These are phyloP conservation scores for Syrphus vitripennis DNA, from an alignment of 2,888 invertebrate genomes.

Conservation along the genomic window DNA sequence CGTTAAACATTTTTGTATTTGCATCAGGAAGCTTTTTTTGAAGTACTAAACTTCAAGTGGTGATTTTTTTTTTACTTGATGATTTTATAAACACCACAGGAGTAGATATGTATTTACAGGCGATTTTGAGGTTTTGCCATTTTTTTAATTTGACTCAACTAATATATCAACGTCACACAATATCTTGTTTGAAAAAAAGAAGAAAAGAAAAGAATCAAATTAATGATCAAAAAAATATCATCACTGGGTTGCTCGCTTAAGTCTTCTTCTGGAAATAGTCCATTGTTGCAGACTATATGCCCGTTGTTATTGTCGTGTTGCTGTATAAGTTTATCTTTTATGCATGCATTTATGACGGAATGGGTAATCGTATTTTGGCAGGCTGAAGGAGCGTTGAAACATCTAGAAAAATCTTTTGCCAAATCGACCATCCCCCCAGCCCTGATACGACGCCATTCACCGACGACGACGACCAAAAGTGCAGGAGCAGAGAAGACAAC, in stretches of 20 bases:
- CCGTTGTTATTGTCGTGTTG: conserved; percentile 3
- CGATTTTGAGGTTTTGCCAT: neutral
- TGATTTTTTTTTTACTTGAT: too few species aligned
- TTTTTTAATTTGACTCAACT: neutral
- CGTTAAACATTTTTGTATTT: too few species aligned
- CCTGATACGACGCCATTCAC: too few species aligned
- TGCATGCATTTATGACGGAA: conserved; percentile 54
- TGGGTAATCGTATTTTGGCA: conserved; percentile 62
- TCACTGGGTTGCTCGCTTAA: neutral
- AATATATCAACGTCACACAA: conserved; percentile 2
- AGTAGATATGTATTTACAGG: too few species aligned
- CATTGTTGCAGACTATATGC: conserved; percentile 13
- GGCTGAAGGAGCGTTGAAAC: conserved; percentile 35
- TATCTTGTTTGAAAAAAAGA: neutral
- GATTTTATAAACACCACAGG: too few species aligned
- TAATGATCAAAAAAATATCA: conserved; percentile 12
- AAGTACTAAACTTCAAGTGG: too few species aligned
- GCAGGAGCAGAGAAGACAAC: neutral
- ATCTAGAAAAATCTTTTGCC: conserved; percentile 47
- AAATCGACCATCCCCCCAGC: conserved; percentile 24
- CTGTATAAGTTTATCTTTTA: neutral
- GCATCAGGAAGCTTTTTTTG: too few species aligned
- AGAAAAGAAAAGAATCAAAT: conserved; percentile 1
- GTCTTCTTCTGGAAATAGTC: neutral
- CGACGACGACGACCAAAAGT: neutral